phyloP scores from a whole-genome alignment of 2,888 invertebrate genomes.

The Calephelis perditalis region DNA sequence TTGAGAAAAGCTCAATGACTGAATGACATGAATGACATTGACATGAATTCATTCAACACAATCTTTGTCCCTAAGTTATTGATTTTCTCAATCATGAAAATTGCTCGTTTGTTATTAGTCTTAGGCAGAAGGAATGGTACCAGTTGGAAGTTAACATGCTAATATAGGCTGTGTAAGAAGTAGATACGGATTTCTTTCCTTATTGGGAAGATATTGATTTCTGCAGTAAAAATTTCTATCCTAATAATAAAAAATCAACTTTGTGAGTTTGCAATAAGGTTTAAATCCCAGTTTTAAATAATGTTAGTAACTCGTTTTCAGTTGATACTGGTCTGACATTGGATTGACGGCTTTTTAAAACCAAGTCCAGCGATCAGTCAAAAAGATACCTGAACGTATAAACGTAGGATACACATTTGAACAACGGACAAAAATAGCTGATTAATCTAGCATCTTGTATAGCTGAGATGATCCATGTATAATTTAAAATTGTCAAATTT shows the following conservation, averaged over 20 bases:
- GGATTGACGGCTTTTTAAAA: constrained; percentile 11
- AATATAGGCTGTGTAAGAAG: constrained; percentile 3
- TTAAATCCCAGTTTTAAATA: not conserved
- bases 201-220: constrained; percentile 29
- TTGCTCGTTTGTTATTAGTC: too few species aligned
- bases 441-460: not conserved
- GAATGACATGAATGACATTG: too few species aligned
- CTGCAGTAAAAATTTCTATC: constrained; percentile 24
- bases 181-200: constrained; percentile 19
- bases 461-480: not conserved
- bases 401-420: not conserved
- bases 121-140: too few species aligned
- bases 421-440: not conserved
- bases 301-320: constrained; percentile 1
- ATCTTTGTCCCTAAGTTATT: too few species aligned
- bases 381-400: not conserved
- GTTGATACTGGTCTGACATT: constrained; percentile 5
- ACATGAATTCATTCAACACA: too few species aligned
- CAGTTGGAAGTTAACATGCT: constrained; percentile 4
- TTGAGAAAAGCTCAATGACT: too few species aligned
- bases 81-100: too few species aligned
- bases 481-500: too few species aligned
- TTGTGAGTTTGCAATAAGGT: not conserved
- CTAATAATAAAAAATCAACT: not conserved
- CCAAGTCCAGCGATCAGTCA: not conserved